Evolutionary conservation across 2,888 invertebrate genomes (phyloP).

Genomic region (Galeruca laticollis): DNA sequence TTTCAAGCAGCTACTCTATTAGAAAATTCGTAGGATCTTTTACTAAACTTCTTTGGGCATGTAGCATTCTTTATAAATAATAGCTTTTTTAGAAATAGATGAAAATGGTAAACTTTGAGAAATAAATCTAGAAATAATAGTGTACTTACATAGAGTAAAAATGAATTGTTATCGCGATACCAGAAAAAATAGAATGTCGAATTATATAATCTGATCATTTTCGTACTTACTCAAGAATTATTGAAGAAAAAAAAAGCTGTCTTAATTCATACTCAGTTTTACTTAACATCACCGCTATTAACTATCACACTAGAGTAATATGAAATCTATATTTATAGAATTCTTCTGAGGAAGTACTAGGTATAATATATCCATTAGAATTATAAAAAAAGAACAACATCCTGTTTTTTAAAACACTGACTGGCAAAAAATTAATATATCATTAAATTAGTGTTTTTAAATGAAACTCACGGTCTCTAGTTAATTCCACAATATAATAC

Average conservation of each 20-base stretch:
- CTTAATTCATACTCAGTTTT: slow-evolving; percentile 9
- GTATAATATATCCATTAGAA: not conserved
- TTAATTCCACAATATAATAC: too few relatives aligned
- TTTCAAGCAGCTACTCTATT: slow-evolving; percentile 29
- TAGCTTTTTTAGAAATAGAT: slow-evolving; percentile 35
- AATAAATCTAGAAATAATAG: slow-evolving; percentile 31
- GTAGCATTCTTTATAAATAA: slow-evolving; percentile 33
- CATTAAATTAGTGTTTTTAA: too few relatives aligned
- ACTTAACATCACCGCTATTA: not conserved
- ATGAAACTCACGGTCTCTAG: too few relatives aligned
- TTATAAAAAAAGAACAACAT: not conserved
- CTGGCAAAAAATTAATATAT: too few relatives aligned
- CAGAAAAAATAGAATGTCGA: slow-evolving; percentile 29
- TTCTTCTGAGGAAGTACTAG: slow-evolving; percentile 11
- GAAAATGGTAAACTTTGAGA: slow-evolving; percentile 30
- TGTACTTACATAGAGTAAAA: slow-evolving; percentile 30
- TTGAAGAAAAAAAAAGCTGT: slow-evolving; percentile 7
- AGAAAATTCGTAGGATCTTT: slow-evolving; percentile 29
- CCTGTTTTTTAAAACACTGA: not conserved
- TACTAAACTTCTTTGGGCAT: slow-evolving; percentile 16
- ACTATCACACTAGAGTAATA: not conserved
- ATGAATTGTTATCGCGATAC: slow-evolving; percentile 21
- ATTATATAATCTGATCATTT: slow-evolving; percentile 20
- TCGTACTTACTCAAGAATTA: slow-evolving; percentile 2
- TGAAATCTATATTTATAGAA: slow-evolving; percentile 4